Conservation (phyloP, 2,888 invertebrate species). For the Lutraria lutraria region DNA sequence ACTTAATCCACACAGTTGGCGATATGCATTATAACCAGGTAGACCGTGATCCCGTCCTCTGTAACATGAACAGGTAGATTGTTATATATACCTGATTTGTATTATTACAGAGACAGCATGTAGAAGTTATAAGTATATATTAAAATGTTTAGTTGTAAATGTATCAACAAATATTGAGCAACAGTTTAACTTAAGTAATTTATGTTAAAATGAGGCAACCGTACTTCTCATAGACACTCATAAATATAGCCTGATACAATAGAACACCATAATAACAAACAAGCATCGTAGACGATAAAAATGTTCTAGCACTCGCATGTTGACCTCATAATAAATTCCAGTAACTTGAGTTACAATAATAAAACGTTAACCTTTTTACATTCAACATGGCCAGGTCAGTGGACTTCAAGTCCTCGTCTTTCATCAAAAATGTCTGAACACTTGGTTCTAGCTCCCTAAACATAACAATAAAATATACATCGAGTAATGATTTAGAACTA, state of each 20-base stretch:
- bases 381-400: slow-evolving; percentile 53
- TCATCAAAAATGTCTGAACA: slow-evolving; percentile 41
- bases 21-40: slow-evolving; percentile 92
- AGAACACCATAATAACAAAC: background rate
- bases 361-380: slow-evolving; percentile 46
- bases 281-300: too few species aligned
- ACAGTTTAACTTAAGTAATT: background rate
- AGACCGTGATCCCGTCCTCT: slow-evolving; percentile 95
- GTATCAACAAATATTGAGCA: background rate
- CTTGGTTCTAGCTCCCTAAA: slow-evolving; percentile 47
- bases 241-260: background rate
- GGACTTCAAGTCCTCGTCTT: slow-evolving; percentile 14
- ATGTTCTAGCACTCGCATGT: background rate
- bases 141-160: background rate
- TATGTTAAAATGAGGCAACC: background rate
- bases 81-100: background rate
- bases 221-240: background rate
- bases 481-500: background rate
- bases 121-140: too few species aligned
- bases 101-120: background rate
- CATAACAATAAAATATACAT: background rate
- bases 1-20: slow-evolving; percentile 83
- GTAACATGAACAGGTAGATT: background rate
- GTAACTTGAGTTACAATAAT: background rate
- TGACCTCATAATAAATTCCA: background rate